A percentile compares a stretch with the other conserved stretches of the same genome.
Evolutionary conservation across 2,113 vertebrate genomes (phyloP).

Genomic region (Gymnarchus niloticus): DNA sequence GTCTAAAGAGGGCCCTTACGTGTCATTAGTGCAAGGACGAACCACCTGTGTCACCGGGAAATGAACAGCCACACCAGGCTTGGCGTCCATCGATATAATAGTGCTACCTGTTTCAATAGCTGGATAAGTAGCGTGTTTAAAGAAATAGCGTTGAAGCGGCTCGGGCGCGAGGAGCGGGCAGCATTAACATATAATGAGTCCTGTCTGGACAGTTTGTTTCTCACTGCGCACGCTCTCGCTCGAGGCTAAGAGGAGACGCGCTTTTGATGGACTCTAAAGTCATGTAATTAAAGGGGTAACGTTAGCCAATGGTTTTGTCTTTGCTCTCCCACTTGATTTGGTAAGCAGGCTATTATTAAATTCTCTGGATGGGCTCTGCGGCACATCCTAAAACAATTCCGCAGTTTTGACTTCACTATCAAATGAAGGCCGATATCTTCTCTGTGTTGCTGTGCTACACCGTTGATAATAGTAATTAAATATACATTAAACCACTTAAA

Average conservation of each 20-base stretch:
- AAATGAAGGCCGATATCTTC: not conserved
- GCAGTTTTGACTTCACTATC: not conserved
- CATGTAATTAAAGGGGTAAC: not conserved
- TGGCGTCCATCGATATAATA: not conserved
- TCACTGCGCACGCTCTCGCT: not conserved
- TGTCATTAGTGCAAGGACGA: constrained; percentile 16
- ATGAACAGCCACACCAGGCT: not conserved
- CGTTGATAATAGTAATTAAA: constrained; percentile 8
- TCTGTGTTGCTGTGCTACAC: not conserved
- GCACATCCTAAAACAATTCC: not conserved
- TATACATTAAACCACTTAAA: not conserved
- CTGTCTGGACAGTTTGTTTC: not conserved
- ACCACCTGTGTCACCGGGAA: constrained; percentile 8
- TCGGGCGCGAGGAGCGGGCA: not conserved
- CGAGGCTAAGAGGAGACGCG: not conserved
- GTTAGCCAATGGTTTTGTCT: not conserved
- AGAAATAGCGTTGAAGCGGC: not conserved
- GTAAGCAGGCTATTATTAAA: not conserved
- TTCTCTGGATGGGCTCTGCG: not conserved
- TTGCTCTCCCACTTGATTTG: not conserved
- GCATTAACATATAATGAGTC: constrained; percentile 8
- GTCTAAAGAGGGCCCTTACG: not conserved
- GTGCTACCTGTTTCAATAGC: not conserved
- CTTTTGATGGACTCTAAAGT: constrained; percentile 1
- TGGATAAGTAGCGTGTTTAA: not conserved